Conservation (phyloP, 2,888 invertebrate genomes). For the Drosophila macrospina region DNA sequence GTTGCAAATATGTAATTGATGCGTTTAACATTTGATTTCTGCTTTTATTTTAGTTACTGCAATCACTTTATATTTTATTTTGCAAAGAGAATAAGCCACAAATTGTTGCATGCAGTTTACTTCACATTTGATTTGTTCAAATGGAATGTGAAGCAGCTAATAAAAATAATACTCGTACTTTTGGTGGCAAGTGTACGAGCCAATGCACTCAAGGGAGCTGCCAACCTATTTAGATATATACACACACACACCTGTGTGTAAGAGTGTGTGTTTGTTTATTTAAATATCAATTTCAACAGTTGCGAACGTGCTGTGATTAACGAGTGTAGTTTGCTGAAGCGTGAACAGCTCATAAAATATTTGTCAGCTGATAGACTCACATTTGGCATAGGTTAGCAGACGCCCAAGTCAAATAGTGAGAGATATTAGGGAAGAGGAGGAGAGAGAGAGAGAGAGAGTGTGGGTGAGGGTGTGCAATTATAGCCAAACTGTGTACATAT, state of each 20-base stretch:
- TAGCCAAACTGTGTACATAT: slow-evolving; percentile 54
- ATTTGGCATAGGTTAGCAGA: slow-evolving; percentile 40
- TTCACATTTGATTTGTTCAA: slow-evolving; percentile 11
- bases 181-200: slow-evolving; percentile 3
- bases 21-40: background rate
- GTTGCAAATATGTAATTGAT: background rate
- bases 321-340: slow-evolving; percentile 18
- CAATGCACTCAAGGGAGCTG: slow-evolving; percentile 27
- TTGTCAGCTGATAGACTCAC: slow-evolving; percentile 31
- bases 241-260: background rate
- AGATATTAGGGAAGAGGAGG: background rate
- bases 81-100: slow-evolving; percentile 26
- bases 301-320: slow-evolving; percentile 35
- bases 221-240: background rate
- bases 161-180: slow-evolving; percentile 3
- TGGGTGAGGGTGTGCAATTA: slow-evolving; percentile 42
- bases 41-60: slow-evolving; percentile 25
- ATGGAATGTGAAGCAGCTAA: slow-evolving; percentile 45
- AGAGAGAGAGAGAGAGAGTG: background rate
- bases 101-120: slow-evolving; percentile 38
- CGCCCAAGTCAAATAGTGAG: slow-evolving; percentile 19
- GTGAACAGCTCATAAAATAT: slow-evolving; percentile 51
- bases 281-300: slow-evolving; percentile 31
- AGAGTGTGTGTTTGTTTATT: slow-evolving; percentile 6
- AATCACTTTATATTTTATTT: slow-evolving; percentile 45